phyloP scores from a whole-genome alignment of 1,140 invertebrate species.

The Mylabris phalerata region DNA sequence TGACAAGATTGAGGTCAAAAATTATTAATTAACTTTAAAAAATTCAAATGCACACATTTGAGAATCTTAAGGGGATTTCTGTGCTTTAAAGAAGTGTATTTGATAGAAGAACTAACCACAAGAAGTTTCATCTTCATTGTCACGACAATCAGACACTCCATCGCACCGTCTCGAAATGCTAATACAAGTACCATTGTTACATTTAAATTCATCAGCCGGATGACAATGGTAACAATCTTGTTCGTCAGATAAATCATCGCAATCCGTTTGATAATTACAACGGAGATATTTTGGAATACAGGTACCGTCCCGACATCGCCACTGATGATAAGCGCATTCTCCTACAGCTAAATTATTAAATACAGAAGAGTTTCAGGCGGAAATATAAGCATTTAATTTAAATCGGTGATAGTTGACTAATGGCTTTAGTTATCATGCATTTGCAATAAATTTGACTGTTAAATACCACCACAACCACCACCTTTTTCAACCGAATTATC shows the following conservation, averaged over 20 bases:
- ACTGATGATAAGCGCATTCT: conserved; percentile 40
- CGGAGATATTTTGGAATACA: conserved; percentile 49
- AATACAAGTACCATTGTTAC: conserved; percentile 62
- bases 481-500: conserved; percentile 6
- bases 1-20: no score
- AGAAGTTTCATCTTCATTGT: conserved; percentile 54
- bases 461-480: conserved; percentile 1
- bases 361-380: not conserved
- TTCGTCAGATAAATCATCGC: conserved; percentile 65
- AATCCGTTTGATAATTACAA: conserved; percentile 52
- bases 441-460: not conserved
- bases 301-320: conserved; percentile 52
- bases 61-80: no score
- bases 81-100: no score
- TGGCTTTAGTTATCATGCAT: not conserved
- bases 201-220: conserved; percentile 45
- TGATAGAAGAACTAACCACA: conserved; percentile 43
- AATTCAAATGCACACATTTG: no score
- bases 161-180: conserved; percentile 54
- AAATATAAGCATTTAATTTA: not conserved
- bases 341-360: not conserved
- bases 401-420: not conserved
- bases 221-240: conserved; percentile 45
- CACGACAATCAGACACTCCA: conserved; percentile 51
- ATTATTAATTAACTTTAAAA: no score